Conservation (phyloP, 1,140 invertebrate genomes). For the Drosophila pseudoananassae region DNA sequence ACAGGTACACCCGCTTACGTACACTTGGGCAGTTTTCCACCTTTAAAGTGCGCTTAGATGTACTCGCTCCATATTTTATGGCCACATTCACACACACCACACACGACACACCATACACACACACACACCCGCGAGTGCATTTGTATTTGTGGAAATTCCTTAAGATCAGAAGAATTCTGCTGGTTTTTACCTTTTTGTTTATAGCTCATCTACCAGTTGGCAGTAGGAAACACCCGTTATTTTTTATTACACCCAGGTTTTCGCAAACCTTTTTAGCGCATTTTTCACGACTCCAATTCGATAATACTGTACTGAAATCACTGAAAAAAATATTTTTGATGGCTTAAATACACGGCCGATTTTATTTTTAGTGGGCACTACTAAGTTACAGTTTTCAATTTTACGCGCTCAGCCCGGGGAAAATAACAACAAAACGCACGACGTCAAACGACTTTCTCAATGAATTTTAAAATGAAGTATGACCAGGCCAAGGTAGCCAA, state of each 20-base stretch:
- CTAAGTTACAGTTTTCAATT: background rate
- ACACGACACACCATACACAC: constrained; percentile 12
- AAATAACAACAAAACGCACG: constrained; percentile 4
- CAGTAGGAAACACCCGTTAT: background rate
- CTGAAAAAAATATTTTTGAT: background rate
- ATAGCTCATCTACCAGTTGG: constrained; percentile 23
- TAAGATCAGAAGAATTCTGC: constrained; percentile 14
- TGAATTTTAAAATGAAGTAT: constrained; percentile 1
- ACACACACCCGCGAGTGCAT: background rate
- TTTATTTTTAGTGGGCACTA: background rate
- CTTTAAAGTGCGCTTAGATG: constrained; percentile 40
- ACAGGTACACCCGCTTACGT: constrained; percentile 18
- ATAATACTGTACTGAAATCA: background rate
- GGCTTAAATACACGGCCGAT: background rate
- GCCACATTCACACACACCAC: too few relatives aligned
- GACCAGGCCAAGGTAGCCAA: background rate
- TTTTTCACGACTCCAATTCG: background rate
- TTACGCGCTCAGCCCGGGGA: constrained; percentile 1
- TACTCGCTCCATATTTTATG: constrained; percentile 21
- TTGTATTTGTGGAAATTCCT: constrained; percentile 26
- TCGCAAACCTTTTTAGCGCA: constrained; percentile 2
- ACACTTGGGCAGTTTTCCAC: constrained; percentile 43
- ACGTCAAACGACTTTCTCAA: constrained; percentile 3
- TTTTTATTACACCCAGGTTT: background rate
- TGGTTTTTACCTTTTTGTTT: constrained; percentile 50